Conservation (phyloP, 1,140 invertebrate species). For the Phortica variegata region DNA sequence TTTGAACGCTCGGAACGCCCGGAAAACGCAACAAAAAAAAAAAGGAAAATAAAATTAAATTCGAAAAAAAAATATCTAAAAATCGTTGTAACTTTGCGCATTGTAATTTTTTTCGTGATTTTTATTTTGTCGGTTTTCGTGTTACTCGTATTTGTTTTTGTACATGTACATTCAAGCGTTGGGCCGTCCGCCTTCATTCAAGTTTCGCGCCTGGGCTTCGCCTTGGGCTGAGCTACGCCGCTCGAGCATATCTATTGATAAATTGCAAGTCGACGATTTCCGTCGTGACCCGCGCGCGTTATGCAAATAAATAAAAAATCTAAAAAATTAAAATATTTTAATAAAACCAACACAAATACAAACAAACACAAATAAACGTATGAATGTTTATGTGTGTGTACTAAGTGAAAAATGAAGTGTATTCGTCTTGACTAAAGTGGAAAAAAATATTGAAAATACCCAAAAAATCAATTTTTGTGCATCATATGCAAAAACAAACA, state of each 20-base stretch:
- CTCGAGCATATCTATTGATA: slow-evolving; percentile 54
- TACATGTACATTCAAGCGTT: too few species aligned
- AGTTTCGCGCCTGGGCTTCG: background rate
- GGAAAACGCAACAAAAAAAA: slow-evolving; percentile 1
- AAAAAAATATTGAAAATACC: too few species aligned
- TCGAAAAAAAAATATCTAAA: slow-evolving; percentile 20
- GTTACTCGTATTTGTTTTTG: too few species aligned
- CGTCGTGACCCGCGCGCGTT: slow-evolving; percentile 55
- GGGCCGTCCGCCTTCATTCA: background rate
- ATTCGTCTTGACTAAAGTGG: too few species aligned
- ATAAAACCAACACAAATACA: slow-evolving; percentile 21
- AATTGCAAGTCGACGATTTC: slow-evolving; percentile 55
- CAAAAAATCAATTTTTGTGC: too few species aligned
- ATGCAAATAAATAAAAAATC: slow-evolving; percentile 57
- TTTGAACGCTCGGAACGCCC: slow-evolving; percentile 34
- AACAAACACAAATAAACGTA: background rate
- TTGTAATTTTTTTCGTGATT: background rate
- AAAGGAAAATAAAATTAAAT: background rate
- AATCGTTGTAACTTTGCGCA: background rate
- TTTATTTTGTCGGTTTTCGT: background rate
- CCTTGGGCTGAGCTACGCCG: too few species aligned
- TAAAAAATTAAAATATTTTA: slow-evolving; percentile 55
- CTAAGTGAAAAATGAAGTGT: slow-evolving; percentile 7
- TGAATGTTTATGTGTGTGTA: background rate
- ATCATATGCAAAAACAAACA: too few species aligned